A percentile compares a stretch with the other conserved stretches of the same genome.
These are phyloP conservation scores for Carcina quercana DNA, from an alignment of 2,888 invertebrate genomes.

Conservation along the genomic window DNA sequence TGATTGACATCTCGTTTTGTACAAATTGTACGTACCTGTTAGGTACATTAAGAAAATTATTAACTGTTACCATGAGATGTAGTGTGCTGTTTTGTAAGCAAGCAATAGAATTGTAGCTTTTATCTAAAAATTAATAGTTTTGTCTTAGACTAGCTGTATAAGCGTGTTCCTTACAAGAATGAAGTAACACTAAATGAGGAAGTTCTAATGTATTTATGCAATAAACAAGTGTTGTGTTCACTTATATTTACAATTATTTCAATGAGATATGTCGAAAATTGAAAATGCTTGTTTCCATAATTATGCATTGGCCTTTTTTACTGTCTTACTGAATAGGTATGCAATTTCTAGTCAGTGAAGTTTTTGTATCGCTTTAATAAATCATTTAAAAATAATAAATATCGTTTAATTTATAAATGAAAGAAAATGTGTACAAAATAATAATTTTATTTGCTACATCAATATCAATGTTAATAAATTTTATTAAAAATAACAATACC, in stretches of 20 bases:
- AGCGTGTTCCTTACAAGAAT: too few species aligned
- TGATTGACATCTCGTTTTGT: too few species aligned
- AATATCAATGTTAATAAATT: constrained; percentile 3
- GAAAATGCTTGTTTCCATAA: constrained; percentile 6
- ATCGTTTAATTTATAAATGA: constrained; percentile 1
- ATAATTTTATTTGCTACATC: constrained; percentile 1
- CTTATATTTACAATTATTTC: too few species aligned
- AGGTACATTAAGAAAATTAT: too few species aligned
- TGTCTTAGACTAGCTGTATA: too few species aligned
- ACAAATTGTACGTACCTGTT: neutral
- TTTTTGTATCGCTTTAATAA: constrained; percentile 69
- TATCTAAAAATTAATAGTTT: constrained; percentile 1
- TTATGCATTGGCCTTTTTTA: constrained; percentile 33
- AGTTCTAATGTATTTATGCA: too few species aligned
- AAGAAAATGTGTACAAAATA: neutral
- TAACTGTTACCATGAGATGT: too few species aligned
- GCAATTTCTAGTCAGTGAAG: constrained; percentile 67
- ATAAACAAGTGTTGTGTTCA: too few species aligned
- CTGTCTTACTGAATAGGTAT: constrained; percentile 37
- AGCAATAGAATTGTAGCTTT: neutral
- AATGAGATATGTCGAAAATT: constrained; percentile 7
- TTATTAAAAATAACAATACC: neutral
- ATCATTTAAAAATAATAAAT: constrained; percentile 42
- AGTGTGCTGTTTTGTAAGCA: too few species aligned
- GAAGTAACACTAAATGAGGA: too few species aligned